These are phyloP conservation scores for Mesoclemmys tuberculata DNA, from an alignment of 2,113 vertebrate species.

Conservation along the genomic window DNA sequence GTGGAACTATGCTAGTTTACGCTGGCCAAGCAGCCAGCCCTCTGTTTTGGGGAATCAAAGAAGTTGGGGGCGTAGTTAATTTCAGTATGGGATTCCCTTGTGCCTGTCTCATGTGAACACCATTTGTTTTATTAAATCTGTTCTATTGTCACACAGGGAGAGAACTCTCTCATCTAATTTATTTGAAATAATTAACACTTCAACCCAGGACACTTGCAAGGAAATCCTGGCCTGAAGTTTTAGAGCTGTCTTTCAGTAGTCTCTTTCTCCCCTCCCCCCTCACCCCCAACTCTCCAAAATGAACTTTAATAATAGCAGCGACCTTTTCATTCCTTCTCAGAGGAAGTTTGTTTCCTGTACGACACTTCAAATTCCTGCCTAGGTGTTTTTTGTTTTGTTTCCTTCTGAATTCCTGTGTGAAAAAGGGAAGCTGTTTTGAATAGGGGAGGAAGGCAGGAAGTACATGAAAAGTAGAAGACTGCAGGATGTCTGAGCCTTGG, in stretches of 20 bases:
- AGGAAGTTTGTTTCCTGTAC: slow-evolving; percentile 10
- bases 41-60: not conserved
- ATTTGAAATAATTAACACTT: slow-evolving; percentile 19
- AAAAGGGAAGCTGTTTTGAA: not conserved
- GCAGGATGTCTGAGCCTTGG: not conserved
- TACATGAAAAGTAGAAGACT: not conserved
- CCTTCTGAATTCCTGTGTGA: not conserved
- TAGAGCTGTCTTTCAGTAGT: not conserved
- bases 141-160: slow-evolving; percentile 18
- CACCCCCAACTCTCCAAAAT: not conserved
- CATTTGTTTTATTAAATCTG: slow-evolving; percentile 58
- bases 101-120: not conserved
- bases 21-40: not conserved
- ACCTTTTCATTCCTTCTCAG: not conserved
- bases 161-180: slow-evolving; percentile 47
- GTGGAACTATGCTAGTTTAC: not conserved
- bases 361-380: not conserved
- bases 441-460: not conserved
- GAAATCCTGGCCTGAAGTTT: slow-evolving; percentile 11
- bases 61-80: not conserved
- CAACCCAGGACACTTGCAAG: not conserved
- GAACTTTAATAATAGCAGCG: slow-evolving; percentile 4
- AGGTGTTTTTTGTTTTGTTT: not conserved
- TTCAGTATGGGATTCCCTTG: slow-evolving; percentile 10
- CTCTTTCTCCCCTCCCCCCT: not conserved